Percentiles rank a stretch among this genome's conserved stretches.
Conservation (phyloP, 2,113 vertebrate genomes). For the Phaetusa simplex region DNA sequence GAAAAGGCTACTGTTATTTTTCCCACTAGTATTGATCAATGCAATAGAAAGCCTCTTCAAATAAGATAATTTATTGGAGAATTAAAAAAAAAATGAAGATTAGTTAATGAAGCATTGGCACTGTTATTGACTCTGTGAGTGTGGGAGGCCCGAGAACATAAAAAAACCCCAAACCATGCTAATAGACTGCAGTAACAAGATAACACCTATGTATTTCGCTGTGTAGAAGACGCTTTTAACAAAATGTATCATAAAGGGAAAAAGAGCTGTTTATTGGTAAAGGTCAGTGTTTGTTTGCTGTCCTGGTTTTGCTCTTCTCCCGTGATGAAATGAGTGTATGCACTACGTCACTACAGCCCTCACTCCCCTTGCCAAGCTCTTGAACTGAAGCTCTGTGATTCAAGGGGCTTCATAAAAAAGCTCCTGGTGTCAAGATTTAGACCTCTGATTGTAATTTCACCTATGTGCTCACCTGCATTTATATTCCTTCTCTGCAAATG, state of each 20-base stretch:
- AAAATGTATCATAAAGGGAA: not conserved
- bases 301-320: not conserved
- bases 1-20: not conserved
- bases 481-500: not conserved
- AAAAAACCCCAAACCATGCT: not conserved
- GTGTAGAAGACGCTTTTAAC: not conserved
- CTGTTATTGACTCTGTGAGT: not conserved
- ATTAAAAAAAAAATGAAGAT: not conserved
- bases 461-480: not conserved
- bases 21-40: not conserved
- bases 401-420: not conserved
- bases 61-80: not conserved
- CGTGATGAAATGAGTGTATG: fast-evolving
- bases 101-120: not conserved
- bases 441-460: not conserved
- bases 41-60: not conserved
- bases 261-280: not conserved
- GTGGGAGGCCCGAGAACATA: not conserved
- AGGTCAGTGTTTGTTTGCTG: not conserved
- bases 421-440: not conserved
- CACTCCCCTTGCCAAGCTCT: not conserved
- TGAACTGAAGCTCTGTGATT: not conserved
- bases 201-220: not conserved
- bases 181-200: not conserved
- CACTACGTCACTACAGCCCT: not conserved